Conservation (phyloP, 2,888 invertebrate species). For the Sesia apiformis region DNA sequence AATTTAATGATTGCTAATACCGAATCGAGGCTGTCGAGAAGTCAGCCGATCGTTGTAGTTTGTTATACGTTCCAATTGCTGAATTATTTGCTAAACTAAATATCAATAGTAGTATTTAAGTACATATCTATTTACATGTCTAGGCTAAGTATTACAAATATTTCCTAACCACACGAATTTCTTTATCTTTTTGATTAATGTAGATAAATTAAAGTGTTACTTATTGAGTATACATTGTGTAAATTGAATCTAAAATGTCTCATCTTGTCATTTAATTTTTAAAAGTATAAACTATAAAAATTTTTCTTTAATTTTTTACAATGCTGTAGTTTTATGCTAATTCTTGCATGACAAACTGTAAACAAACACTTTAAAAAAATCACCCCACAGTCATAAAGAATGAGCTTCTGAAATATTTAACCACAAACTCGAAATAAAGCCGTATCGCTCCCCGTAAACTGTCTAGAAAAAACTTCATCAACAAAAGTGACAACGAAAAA, state of each 20-base stretch:
- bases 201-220: too few species aligned
- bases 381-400: slow-evolving; percentile 59
- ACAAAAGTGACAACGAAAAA: slow-evolving; percentile 55
- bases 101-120: too few species aligned
- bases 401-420: slow-evolving; percentile 63
- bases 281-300: too few species aligned
- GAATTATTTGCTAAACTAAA: neutral
- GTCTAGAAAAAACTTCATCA: slow-evolving; percentile 56
- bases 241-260: too few species aligned
- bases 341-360: slow-evolving; percentile 21
- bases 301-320: too few species aligned
- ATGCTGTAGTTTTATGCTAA: slow-evolving; percentile 5
- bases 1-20: slow-evolving; percentile 74
- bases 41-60: slow-evolving; percentile 50
- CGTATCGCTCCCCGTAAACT: slow-evolving; percentile 52
- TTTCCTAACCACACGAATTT: neutral
- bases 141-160: neutral
- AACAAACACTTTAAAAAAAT: slow-evolving; percentile 43
- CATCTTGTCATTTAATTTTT: too few species aligned
- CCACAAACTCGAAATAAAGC: slow-evolving; percentile 65
- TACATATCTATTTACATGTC: too few species aligned
- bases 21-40: slow-evolving; percentile 59
- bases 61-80: slow-evolving; percentile 22
- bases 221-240: too few species aligned
- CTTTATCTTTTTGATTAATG: neutral